phyloP scores from a whole-genome alignment of 1,140 invertebrate species.

The Anoplolepis gracilipes region DNA sequence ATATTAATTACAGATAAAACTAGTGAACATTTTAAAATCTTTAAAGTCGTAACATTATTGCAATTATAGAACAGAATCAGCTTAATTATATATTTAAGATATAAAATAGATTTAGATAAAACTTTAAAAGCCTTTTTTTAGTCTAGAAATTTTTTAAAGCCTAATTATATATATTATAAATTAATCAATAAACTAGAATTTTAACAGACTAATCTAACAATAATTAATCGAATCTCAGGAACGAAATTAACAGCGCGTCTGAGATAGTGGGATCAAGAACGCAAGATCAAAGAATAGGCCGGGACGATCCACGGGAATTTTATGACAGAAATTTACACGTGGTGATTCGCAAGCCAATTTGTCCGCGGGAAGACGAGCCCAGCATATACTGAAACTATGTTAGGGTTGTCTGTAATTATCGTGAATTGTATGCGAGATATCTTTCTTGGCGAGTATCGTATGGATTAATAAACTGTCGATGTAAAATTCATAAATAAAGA shows the following conservation, averaged over 20 bases:
- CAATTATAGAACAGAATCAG: neutral
- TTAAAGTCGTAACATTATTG: neutral
- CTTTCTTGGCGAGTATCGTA: neutral
- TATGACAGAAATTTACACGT: slow-evolving; percentile 59
- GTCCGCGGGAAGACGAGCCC: slow-evolving; percentile 75
- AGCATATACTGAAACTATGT: slow-evolving; percentile 76
- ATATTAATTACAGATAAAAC: neutral
- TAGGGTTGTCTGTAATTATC: neutral
- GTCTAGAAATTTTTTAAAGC: neutral
- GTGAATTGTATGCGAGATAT: neutral
- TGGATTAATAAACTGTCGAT: neutral
- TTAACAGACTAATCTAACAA: neutral
- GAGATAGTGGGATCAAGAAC: slow-evolving; percentile 40
- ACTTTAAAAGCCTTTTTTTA: neutral
- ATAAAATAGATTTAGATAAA: neutral
- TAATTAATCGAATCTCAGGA: slow-evolving; percentile 66
- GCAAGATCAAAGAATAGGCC: slow-evolving; percentile 62
- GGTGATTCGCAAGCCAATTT: slow-evolving; percentile 75
- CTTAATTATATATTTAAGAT: neutral
- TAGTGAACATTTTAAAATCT: neutral
- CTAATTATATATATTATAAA: neutral
- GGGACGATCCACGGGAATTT: slow-evolving; percentile 62
- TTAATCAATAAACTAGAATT: slow-evolving; percentile 5
- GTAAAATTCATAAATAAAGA: slow-evolving; percentile 9
- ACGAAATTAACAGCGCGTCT: slow-evolving; percentile 61